Evolutionary conservation across 2,888 invertebrate species (phyloP).

Genomic region (Rhaphigaster nebulosa): DNA sequence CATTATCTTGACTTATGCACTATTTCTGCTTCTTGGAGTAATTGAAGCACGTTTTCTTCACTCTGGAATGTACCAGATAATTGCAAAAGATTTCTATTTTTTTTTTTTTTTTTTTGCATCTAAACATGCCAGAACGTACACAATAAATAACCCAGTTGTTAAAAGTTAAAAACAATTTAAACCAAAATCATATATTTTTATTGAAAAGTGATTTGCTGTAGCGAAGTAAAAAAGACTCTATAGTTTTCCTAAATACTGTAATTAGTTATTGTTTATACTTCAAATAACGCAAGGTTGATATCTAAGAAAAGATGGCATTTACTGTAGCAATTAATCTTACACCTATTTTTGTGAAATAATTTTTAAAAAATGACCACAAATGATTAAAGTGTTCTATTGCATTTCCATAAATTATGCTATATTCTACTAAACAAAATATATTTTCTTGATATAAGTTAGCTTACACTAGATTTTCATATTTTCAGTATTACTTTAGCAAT

Average conservation of each 20-base stretch:
- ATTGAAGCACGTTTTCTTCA: too few relatives aligned
- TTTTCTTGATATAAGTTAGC: neutral
- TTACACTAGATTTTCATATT: constrained; percentile 7
- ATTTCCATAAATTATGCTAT: neutral
- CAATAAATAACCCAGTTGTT: too few relatives aligned
- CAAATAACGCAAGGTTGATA: neutral
- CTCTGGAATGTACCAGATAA: too few relatives aligned
- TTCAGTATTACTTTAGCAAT: neutral
- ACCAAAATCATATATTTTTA: too few relatives aligned
- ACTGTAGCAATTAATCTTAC: neutral
- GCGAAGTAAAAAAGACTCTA: too few relatives aligned
- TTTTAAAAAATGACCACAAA: neutral
- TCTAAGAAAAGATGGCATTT: neutral
- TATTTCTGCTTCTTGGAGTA: too few relatives aligned
- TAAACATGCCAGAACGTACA: too few relatives aligned
- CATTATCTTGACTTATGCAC: too few relatives aligned
- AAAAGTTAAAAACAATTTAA: too few relatives aligned
- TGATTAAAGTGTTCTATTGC: neutral
- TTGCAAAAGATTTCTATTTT: too few relatives aligned
- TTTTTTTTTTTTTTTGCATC: too few relatives aligned
- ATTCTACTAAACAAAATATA: constrained; percentile 4
- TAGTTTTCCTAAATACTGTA: neutral
- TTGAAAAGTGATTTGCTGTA: too few relatives aligned
- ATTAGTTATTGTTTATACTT: neutral
- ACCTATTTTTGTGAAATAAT: constrained; percentile 7